phyloP scores from a whole-genome alignment of 2,888 invertebrate species.

The Blera fallax region DNA sequence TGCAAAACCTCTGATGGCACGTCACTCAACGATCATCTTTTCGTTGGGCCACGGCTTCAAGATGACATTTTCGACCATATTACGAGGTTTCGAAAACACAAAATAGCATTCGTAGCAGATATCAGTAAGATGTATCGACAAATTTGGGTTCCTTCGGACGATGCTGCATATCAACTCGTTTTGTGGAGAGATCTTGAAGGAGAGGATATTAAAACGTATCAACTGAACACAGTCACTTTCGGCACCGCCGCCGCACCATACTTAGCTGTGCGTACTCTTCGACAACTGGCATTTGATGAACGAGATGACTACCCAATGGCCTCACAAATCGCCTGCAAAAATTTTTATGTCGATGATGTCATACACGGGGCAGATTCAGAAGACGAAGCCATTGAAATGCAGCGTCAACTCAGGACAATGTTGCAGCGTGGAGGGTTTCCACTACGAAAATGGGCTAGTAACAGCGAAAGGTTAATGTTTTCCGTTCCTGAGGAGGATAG shows the following conservation, averaged over 20 bases:
- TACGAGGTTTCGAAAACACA: conserved; percentile 36
- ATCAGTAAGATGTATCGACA: not conserved
- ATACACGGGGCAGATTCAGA: conserved; percentile 6
- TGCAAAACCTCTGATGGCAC: conserved; percentile 37
- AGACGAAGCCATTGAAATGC: not conserved
- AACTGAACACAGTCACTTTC: conserved; percentile 7
- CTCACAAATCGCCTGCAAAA: not conserved
- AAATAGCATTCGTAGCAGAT: conserved; percentile 33
- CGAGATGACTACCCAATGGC: not conserved
- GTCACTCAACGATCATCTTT: conserved; percentile 53
- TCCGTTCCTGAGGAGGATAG: not conserved
- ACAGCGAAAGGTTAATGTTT: not conserved
- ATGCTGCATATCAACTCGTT: conserved; percentile 43
- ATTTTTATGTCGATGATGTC: conserved; percentile 10
- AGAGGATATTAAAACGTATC: not conserved
- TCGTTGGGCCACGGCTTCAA: conserved; percentile 53
- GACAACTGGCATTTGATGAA: not conserved
- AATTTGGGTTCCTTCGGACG: not conserved
- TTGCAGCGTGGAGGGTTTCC: conserved; percentile 7
- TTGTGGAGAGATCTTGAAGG: conserved; percentile 15
- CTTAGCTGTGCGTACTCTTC: not conserved
- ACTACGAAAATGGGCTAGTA: conserved; percentile 5
- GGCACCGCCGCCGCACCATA: not conserved
- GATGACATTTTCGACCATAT: conserved; percentile 46
- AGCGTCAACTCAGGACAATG: too few relatives aligned